These are phyloP conservation scores for Leptura quadrifasciata DNA, from an alignment of 2,888 invertebrate genomes.

Conservation along the genomic window DNA sequence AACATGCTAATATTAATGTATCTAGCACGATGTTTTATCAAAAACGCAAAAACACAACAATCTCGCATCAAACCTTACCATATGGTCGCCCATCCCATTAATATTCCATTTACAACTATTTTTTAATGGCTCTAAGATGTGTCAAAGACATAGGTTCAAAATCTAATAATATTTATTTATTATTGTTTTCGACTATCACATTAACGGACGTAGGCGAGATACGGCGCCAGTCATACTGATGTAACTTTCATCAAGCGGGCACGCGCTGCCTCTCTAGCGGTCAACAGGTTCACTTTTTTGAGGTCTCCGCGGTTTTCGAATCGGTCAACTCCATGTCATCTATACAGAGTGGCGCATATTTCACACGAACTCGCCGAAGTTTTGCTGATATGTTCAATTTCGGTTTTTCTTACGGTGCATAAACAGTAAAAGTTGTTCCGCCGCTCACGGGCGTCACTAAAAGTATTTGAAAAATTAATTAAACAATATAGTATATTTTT, in stretches of 20 bases:
- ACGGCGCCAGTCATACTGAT: conserved; percentile 68
- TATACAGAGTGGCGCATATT: conserved; percentile 21
- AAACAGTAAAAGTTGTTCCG: too few species aligned
- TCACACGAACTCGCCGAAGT: too few species aligned
- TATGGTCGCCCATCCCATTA: conserved; percentile 21
- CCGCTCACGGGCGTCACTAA: too few species aligned
- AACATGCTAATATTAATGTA: neutral
- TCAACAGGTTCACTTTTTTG: conserved; percentile 51
- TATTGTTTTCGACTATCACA: conserved; percentile 34
- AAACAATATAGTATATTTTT: too few species aligned
- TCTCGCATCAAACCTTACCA: conserved; percentile 5
- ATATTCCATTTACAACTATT: conserved; percentile 25
- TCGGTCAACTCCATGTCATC: conserved; percentile 28
- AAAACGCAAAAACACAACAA: conserved; percentile 8
- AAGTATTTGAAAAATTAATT: too few species aligned
- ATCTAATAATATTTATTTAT: conserved; percentile 38
- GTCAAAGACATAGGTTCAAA: conserved; percentile 34
- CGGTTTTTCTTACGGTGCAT: too few species aligned
- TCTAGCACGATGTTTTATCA: conserved; percentile 7
- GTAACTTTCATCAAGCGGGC: conserved; percentile 68
- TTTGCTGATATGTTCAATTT: too few species aligned
- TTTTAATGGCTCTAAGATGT: conserved; percentile 23
- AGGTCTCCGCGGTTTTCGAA: conserved; percentile 19
- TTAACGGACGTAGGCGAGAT: conserved; percentile 60
- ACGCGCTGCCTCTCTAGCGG: conserved; percentile 62